Conservation (phyloP, 53 echinoderm and acorn worm species). For the Actinopyga echinites region DNA sequence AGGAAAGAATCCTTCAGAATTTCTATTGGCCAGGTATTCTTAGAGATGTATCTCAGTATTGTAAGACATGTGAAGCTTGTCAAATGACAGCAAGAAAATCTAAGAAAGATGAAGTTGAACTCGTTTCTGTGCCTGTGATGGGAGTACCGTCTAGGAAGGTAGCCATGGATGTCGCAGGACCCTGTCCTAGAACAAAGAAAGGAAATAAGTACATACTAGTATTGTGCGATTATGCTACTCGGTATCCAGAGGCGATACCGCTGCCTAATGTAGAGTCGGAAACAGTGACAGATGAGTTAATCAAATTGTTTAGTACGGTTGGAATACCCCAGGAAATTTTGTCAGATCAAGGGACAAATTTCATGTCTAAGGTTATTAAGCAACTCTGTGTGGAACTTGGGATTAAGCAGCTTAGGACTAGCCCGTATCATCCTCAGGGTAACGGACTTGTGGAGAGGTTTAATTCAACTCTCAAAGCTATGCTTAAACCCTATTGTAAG, state of each 20-base stretch:
- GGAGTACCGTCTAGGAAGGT: slow-evolving; percentile 48
- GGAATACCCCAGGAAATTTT: too few relatives aligned
- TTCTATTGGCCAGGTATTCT: slow-evolving; percentile 54
- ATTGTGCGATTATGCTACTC: slow-evolving; percentile 52
- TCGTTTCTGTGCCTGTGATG: slow-evolving; percentile 5
- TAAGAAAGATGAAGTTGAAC: too few relatives aligned
- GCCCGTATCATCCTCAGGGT: too few relatives aligned
- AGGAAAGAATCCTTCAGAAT: slow-evolving; percentile 32
- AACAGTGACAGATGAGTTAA: neutral
- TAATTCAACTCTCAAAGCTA: too few relatives aligned
- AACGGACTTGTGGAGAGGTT: too few relatives aligned
- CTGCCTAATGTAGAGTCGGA: slow-evolving; percentile 37
- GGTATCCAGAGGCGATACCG: slow-evolving; percentile 65
- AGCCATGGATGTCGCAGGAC: slow-evolving; percentile 57
- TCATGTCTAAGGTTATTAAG: too few relatives aligned
- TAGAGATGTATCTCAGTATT: slow-evolving; percentile 34
- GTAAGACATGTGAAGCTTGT: slow-evolving; percentile 10
- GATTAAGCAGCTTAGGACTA: too few relatives aligned
- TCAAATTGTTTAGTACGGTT: too few relatives aligned
- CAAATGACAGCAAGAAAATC: too few relatives aligned
- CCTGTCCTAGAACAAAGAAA: slow-evolving; percentile 13
- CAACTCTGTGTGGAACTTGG: too few relatives aligned
- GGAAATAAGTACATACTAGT: slow-evolving; percentile 57
- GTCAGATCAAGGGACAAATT: too few relatives aligned
- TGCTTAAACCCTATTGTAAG: too few relatives aligned